Conservation (phyloP, 2,888 invertebrate genomes). For the Pseudolycoriella hygida region DNA sequence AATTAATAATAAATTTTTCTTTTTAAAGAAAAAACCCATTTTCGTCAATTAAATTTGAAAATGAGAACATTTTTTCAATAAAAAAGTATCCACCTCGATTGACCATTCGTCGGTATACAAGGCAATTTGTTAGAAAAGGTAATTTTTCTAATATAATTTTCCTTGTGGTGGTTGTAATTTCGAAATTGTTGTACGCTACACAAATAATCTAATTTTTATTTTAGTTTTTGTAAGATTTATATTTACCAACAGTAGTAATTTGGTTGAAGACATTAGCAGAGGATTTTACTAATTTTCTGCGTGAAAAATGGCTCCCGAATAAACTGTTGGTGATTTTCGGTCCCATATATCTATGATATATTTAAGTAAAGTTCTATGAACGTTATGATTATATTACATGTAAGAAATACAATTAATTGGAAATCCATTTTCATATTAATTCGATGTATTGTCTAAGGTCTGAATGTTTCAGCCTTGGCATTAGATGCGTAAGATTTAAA, state of each 20-base stretch:
- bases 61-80: not conserved
- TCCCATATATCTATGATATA: slow-evolving; percentile 99
- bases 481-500: no score
- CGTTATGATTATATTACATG: slow-evolving; percentile 20
- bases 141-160: not conserved
- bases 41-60: not conserved
- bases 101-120: no score
- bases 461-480: no score
- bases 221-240: not conserved
- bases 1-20: not conserved
- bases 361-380: slow-evolving; percentile 93
- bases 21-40: not conserved
- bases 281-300: not conserved
- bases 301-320: slow-evolving; percentile 9
- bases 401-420: no score
- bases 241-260: not conserved
- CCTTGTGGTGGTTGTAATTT: not conserved
- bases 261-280: slow-evolving; percentile 1
- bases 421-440: no score
- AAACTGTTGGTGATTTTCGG: slow-evolving; percentile 56
- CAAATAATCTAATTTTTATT: no score
- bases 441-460: no score
- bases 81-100: not conserved
- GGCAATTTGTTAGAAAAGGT: not conserved
- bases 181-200: not conserved